Base-by-base conservation (phyloP, 2,888 invertebrate species). In the Limnephilus marmoratus region DNA sequence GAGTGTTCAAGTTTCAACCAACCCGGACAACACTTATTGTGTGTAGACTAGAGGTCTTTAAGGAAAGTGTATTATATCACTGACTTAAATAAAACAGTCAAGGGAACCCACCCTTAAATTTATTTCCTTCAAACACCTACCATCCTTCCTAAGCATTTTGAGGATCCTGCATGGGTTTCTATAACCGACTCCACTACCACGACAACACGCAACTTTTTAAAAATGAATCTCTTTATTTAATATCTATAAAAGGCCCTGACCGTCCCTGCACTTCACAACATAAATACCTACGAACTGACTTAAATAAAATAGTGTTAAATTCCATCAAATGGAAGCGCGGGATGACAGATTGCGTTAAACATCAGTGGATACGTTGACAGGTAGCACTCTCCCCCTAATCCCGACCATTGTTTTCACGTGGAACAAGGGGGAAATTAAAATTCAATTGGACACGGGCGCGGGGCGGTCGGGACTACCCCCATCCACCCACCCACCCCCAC, bases 401-500 rank as follows among this genome's bases (percentile, higher is more conserved):
- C 49, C 41, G 31, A 86, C 93, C 92, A 85, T 90, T 93, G 92
- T 93, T 92, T 92, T 93, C 92, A 87, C 87, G 91, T 81, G 88
- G 86, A 86, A 92, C 90, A 90, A 89, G 91, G 92, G 91, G 93
- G 91, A 90, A 92, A 93, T 93, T 93, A 93, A 93, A 93, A 93
- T 93, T 92, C 93, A 92, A 93, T 93, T 91, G 93, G 92, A 93
- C 93, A 87, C 89, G 81, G 89, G 81, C 93, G 85, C 89, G 83
- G 89, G 81, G 86, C 80, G 53, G n/a, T 83, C 45, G 31, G 83
- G 34, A 31, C 34, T 18, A 31, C 18, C 83, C 37, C 37, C 83
- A 12, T 11, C 83, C 37, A 18, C 83, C 83, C 34, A n/a, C 24
- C 82, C 34, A 15, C 49, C 49, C 3, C 49, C 13, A 49, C 82